These are phyloP conservation scores for Augiades crinisus DNA, from an alignment of 2,888 invertebrate genomes.

Conservation along the genomic window DNA sequence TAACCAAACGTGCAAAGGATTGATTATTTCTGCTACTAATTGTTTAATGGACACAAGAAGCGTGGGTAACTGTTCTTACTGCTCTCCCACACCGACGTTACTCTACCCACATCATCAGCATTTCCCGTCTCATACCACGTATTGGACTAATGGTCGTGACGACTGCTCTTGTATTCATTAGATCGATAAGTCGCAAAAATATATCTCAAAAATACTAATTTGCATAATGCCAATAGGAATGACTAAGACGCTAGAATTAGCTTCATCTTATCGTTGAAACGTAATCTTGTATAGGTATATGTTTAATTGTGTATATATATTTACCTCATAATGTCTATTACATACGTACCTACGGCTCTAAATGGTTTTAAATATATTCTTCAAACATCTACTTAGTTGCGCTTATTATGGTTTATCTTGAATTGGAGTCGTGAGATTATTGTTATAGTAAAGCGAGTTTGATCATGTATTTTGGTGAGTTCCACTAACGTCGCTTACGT, in stretches of 20 bases:
- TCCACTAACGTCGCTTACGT: too few species aligned
- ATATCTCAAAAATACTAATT: conserved; percentile 5
- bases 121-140: conserved; percentile 6
- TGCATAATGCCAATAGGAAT: not conserved
- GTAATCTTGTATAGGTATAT: too few species aligned
- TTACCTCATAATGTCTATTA: too few species aligned
- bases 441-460: too few species aligned
- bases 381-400: too few species aligned
- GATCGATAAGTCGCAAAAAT: not conserved
- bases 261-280: conserved; percentile 8
- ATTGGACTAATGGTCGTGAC: not conserved
- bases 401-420: too few species aligned
- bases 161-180: not conserved
- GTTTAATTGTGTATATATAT: too few species aligned
- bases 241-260: conserved; percentile 1
- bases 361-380: too few species aligned
- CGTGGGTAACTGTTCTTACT: conserved; percentile 35
- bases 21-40: conserved; percentile 28
- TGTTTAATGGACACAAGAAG: conserved; percentile 28
- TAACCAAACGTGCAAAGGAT: not conserved
- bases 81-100: conserved; percentile 38
- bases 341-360: too few species aligned
- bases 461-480: too few species aligned
- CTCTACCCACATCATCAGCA: conserved; percentile 37
- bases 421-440: too few species aligned